These are phyloP conservation scores for Papilio glaucus DNA, from an alignment of 1,140 invertebrate genomes.

Conservation along the genomic window DNA sequence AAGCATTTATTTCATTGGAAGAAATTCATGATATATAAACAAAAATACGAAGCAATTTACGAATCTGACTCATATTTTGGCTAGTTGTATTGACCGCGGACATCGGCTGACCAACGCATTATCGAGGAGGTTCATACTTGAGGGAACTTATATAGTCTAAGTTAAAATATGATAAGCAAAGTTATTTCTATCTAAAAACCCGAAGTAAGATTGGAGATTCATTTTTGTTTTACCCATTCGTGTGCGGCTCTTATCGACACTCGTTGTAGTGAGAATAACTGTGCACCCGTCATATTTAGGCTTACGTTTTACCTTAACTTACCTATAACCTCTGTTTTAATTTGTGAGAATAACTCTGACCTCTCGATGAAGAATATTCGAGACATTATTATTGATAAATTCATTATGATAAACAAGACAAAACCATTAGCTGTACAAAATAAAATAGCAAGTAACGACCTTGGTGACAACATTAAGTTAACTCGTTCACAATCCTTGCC, in stretches of 20 bases:
- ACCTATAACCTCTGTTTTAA: too few relatives aligned
- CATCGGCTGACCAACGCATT: neutral
- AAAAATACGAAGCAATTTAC: constrained; percentile 1
- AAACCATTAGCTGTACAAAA: neutral
- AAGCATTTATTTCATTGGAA: neutral
- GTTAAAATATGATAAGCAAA: too few relatives aligned
- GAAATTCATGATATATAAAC: neutral
- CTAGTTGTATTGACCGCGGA: neutral
- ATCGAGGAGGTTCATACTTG: neutral
- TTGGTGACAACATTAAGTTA: neutral
- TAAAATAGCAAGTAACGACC: neutral
- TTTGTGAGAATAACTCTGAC: too few relatives aligned
- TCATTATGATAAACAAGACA: neutral
- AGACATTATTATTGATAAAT: neutral
- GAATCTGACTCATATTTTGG: neutral
- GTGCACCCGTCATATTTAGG: too few relatives aligned
- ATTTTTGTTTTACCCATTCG: too few relatives aligned
- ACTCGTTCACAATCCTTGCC: neutral
- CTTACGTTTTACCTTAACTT: too few relatives aligned
- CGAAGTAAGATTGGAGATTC: too few relatives aligned
- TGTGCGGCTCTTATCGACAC: too few relatives aligned
- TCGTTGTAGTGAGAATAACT: too few relatives aligned
- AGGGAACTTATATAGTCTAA: neutral
- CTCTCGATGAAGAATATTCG: neutral
- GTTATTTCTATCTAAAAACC: too few relatives aligned